These are phyloP conservation scores for Acromyrmex echinatior DNA, from an alignment of 1,140 invertebrate genomes.

Conservation along the genomic window DNA sequence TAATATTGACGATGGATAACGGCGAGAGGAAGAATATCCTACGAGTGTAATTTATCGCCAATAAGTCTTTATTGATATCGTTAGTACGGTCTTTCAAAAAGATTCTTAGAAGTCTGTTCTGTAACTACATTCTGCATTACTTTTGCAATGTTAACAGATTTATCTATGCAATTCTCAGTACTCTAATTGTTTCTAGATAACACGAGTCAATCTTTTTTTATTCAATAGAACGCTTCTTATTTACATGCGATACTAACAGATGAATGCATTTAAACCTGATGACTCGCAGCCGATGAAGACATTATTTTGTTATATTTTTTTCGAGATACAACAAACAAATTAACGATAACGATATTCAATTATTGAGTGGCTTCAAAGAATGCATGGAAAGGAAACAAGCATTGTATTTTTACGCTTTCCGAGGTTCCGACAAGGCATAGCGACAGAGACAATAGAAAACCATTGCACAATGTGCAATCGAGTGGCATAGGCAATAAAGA, in stretches of 20 bases:
- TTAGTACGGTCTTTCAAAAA: not conserved
- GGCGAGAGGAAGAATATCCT: conserved; percentile 10
- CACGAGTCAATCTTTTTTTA: conserved; percentile 10
- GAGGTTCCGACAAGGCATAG: conserved; percentile 13
- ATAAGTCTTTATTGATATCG: conserved; percentile 52
- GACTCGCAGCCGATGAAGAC: conserved; percentile 13
- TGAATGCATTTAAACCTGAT: not conserved
- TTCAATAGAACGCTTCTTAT: not conserved
- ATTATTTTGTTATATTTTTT: not conserved
- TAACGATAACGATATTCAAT: conserved; percentile 50
- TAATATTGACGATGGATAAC: conserved; percentile 38
- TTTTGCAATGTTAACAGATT: conserved; percentile 15
- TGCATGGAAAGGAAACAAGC: conserved; percentile 41
- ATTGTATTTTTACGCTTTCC: conserved; percentile 56
- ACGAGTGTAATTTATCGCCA: conserved; percentile 55
- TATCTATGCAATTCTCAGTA: not conserved
- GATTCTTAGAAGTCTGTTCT: conserved; percentile 31
- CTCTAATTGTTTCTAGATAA: conserved; percentile 4
- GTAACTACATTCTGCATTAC: not conserved
- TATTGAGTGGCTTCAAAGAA: conserved; percentile 33
- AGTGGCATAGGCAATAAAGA: conserved; percentile 71
- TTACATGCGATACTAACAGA: not conserved
- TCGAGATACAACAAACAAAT: conserved; percentile 32
- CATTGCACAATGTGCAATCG: conserved; percentile 61
- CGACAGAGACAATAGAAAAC: conserved; percentile 59